Evolutionary conservation across 2,113 vertebrate species (phyloP).

Genomic region (Poeciliopsis turrubarensis): DNA sequence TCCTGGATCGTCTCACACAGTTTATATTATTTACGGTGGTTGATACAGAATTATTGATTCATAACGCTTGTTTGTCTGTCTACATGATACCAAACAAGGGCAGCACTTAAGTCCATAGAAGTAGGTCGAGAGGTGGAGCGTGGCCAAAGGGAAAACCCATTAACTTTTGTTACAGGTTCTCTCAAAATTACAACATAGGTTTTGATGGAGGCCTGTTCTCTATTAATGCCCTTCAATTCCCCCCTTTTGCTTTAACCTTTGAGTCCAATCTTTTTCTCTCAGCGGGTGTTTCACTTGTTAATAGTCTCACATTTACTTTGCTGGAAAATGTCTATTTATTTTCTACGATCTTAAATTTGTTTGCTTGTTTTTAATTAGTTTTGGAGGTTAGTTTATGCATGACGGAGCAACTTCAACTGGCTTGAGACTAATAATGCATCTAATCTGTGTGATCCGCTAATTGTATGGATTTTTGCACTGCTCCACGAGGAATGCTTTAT

Average conservation of each 20-base stretch:
- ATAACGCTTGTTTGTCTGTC: neutral
- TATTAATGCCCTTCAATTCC: neutral
- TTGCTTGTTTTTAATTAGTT: slow-evolving; percentile 70
- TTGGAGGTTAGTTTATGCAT: slow-evolving; percentile 61
- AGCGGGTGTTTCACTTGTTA: slow-evolving; percentile 55
- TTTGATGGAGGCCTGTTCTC: neutral
- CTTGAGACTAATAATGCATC: slow-evolving; percentile 46
- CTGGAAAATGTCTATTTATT: slow-evolving; percentile 57
- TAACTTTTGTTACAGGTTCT: neutral
- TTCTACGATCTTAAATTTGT: slow-evolving; percentile 57
- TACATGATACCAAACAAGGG: neutral
- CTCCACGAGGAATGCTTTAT: slow-evolving; percentile 58
- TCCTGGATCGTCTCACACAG: neutral
- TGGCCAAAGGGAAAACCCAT: neutral
- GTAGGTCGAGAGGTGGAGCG: neutral
- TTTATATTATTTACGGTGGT: neutral
- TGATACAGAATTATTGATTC: neutral
- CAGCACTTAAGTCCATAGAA: neutral
- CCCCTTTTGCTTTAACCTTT: slow-evolving; percentile 19
- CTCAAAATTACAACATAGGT: neutral
- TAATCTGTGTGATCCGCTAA: slow-evolving; percentile 46
- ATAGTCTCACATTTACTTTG: slow-evolving; percentile 45
- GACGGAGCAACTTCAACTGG: slow-evolving; percentile 60
- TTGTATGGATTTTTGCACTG: slow-evolving; percentile 63
- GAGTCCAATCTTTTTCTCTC: slow-evolving; percentile 18